A percentile compares a stretch with the other conserved stretches of the same genome.
Evolutionary conservation across 2,113 vertebrate genomes (phyloP).

Genomic region (Pristiophorus japonicus): DNA sequence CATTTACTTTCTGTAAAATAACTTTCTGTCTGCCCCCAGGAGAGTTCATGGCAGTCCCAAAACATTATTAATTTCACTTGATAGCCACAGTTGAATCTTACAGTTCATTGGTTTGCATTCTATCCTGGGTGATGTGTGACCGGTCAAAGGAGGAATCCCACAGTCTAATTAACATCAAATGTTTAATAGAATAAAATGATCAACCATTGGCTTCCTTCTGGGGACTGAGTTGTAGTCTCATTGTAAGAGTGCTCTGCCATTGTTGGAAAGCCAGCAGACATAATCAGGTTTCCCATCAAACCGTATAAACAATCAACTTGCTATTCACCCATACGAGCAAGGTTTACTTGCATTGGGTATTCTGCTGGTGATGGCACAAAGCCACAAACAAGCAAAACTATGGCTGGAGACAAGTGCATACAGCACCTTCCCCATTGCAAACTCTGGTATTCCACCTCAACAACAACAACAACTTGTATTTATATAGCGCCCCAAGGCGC

Average conservation of each 20-base stretch:
- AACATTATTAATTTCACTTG: conserved; percentile 4
- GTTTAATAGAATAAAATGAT: conserved; percentile 5
- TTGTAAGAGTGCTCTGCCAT: background rate
- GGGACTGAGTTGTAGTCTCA: background rate
- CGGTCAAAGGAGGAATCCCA: background rate
- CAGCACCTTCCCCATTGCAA: background rate
- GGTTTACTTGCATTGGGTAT: no score
- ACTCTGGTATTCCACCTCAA: background rate
- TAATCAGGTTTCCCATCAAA: background rate
- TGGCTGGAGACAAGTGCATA: background rate
- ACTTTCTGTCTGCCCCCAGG: background rate
- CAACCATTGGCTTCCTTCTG: background rate
- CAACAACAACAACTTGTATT: no score
- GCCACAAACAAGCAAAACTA: background rate
- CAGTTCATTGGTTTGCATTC: background rate
- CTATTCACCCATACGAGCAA: background rate
- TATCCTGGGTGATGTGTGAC: background rate
- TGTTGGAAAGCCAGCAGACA: background rate
- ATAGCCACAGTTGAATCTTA: background rate
- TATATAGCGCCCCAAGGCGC: no score
- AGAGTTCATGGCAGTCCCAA: background rate
- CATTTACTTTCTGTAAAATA: conserved; percentile 9
- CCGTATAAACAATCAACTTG: background rate
- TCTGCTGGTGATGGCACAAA: background rate
- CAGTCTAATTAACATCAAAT: conserved; percentile 9